Base-by-base conservation (phyloP, 1,140 invertebrate species). In the Cotesia glomerata region DNA sequence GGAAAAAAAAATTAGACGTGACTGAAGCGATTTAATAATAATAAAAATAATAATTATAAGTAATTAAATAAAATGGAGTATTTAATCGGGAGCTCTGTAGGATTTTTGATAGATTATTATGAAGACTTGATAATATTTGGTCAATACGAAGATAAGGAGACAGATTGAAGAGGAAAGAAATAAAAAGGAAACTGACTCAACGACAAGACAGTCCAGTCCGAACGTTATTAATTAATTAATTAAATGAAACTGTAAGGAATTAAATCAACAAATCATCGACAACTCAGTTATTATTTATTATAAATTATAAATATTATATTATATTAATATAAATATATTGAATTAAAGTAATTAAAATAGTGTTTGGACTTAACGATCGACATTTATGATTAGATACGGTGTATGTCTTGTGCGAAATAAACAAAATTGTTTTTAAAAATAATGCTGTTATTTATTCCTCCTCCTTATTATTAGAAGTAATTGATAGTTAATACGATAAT, bases 351-450 rank as follows among this genome's bases (percentile, higher is more conserved):
- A 26, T 26, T 26, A 26, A 26, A 26, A 45, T 45, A 45, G 39
- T 56, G 64, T 54, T 71, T 52, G 66, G 75, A 56, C 62, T 62
- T 36, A 34, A 70, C 49, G 56, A 11, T 63, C n/a, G 35, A 54
- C 36, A 45, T 61, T n/a, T 45, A 66, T 56, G 45, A 71, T 63
- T 62, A 71, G 82, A 83, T 87, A 87, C 81, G 83, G 84, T 87
- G 85, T 87, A 87, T 86, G 85, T 87, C 85, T 86, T 87, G 85
- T 87, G 86, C 86, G 86, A 87, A 85, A 87, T 87, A 87, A 87
- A 87, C 81, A 77, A 87, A 85, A 85, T 86, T 87, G 85, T 86
- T 86, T 87, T 84, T 87, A 87, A 87, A 86, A 86, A 84, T 79
- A 63, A 71, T 74, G 54, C 67, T 58, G 18, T 18, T 52, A 73